A percentile compares a stretch with the other conserved stretches of the same genome.
phyloP scores from a whole-genome alignment of 2,888 invertebrate species.

The Tetanocera ferruginea region DNA sequence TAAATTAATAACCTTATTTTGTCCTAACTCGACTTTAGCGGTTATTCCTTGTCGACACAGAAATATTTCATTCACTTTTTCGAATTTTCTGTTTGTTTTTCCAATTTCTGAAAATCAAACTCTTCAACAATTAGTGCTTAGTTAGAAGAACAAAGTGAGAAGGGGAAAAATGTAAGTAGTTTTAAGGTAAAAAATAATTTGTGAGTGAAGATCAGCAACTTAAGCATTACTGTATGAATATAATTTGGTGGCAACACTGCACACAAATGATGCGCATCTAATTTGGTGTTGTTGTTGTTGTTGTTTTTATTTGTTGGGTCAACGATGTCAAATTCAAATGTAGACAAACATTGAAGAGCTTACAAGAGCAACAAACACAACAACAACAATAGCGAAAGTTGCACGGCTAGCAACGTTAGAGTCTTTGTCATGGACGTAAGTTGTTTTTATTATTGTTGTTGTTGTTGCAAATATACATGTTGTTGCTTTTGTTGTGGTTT shows the following conservation, averaged over 20 bases:
- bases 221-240: no score
- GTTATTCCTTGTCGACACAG: no score
- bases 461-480: conserved; percentile 22
- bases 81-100: no score
- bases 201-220: no score
- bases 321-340: conserved; percentile 33
- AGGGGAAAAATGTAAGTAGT: no score
- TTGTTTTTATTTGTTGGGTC: conserved; percentile 17
- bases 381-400: conserved; percentile 28
- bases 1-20: no score
- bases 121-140: no score
- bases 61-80: no score
- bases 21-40: no score
- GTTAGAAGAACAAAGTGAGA: no score
- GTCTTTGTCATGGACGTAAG: conserved; percentile 27
- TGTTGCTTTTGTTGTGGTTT: conserved; percentile 16
- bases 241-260: not conserved
- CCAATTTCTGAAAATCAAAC: no score
- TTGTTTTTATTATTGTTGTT: conserved; percentile 22
- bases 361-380: conserved; percentile 21
- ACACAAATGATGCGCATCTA: not conserved
- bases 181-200: no score
- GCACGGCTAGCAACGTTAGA: conserved; percentile 35
- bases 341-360: not conserved
- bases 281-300: not conserved